Base-by-base conservation (phyloP, 2,113 vertebrate species). In the Gallinago undulata region DNA sequence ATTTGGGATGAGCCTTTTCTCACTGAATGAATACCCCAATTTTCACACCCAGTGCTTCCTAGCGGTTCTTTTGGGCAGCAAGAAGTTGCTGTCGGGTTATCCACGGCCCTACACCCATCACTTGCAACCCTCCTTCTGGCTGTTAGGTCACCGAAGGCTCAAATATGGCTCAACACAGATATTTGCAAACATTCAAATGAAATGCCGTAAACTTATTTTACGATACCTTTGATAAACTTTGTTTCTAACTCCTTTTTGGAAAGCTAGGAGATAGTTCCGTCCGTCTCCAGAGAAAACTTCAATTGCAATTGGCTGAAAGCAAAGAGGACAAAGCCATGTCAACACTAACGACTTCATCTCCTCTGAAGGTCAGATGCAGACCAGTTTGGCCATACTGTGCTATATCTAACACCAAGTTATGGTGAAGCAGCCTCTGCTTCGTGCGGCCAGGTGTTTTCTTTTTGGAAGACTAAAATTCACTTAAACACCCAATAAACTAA, bases 241-340 rank as follows among this genome's bases (percentile, higher is more conserved):
- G 98, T 99, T 99, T 94, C 99, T 98, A 73, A 99, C 98, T 70
- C 99, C 99, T 94, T 99, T 99, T 95, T 99, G 99, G 97, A 99
- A 99, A 81, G 99, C 98, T 41, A 99, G 96, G 93, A 99, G 98
- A 95, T 99, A 99, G 98, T 99, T 99, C 69, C 99, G 98, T 72
- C 99, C 99, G 1, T 99, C 99, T n/a, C 99, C 99, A 50, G 99
- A 99, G 98, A 99, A 99, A 77, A 99, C 99, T 97, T 99, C 99
- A 68, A 99, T 98, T 41, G 99, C 99, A 97, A 99, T 99, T 50
- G 99, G 99, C 99, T 99, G 95, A 63, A 92, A 97, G 72, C 13
- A 68, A 28, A 86, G 31, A 88, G 23, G 43, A 92, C 27, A 96
- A 89, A 88, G 1, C 14, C 33, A 72, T 3, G 19, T 96, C 78